Conservation (phyloP, 2,888 invertebrate species). For the Orthosia gothica region DNA sequence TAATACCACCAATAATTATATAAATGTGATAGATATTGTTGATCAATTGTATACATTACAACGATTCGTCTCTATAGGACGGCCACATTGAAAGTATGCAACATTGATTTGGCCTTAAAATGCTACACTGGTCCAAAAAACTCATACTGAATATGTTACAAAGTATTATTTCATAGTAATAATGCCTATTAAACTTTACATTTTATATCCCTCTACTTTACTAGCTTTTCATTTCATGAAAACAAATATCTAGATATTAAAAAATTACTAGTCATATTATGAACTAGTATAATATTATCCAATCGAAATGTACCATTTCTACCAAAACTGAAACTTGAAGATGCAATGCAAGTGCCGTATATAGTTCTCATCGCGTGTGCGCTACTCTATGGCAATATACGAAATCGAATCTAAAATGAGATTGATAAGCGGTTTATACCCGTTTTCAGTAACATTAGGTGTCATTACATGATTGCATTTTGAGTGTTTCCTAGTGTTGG, state of each 20-base stretch:
- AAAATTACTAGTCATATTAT: constrained; percentile 13
- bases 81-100: constrained; percentile 1
- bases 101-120: constrained; percentile 27
- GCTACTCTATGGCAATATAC: neutral
- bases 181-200: constrained; percentile 27
- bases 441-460: too few species aligned
- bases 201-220: constrained; percentile 14
- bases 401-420: neutral
- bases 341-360: neutral
- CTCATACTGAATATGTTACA: constrained; percentile 1
- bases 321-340: constrained; percentile 15
- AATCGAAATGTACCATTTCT: neutral
- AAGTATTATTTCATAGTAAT: constrained; percentile 22
- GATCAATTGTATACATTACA: neutral
- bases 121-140: constrained; percentile 22
- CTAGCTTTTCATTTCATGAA: constrained; percentile 52
- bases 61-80: neutral
- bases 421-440: too few species aligned
- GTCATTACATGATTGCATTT: neutral
- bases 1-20: constrained; percentile 25
- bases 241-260: constrained; percentile 32
- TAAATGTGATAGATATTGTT: constrained; percentile 10
- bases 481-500: neutral
- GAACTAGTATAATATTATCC: constrained; percentile 5
- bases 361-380: neutral